Base-by-base conservation (phyloP, 2,888 invertebrate genomes). In the Leucozona laternaria region DNA sequence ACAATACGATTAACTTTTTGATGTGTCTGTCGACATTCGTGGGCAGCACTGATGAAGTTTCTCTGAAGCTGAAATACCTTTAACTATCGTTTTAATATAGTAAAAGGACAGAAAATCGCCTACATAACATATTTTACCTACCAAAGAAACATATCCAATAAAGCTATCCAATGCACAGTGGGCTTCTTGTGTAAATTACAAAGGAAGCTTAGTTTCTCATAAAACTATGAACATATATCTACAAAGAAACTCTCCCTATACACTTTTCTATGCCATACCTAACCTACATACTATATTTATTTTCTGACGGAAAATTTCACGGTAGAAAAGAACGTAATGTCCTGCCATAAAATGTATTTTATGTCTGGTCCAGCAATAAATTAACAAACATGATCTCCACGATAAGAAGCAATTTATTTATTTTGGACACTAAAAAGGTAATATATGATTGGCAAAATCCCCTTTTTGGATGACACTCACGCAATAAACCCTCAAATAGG, bases 381-480 rank as follows among this genome's bases (percentile, higher is more conserved):
- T 66, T 34, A 34, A 66, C 48, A 50, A 43, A 50, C 66, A 66
- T 50, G 50, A 66, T 66, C 66, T 66, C 45, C 4, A 66, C 66
- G 48, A 66, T 50, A 66, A 66, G 66, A 66, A 66, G 48, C 50
- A 50, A 50, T 50, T 66, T 66, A 66, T 66, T 66, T 50, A 66
- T 50, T 50, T 50, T 50, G 48, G 66, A 66, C 66, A 66, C 66
- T 66, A 50, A 66, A 66, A 66, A 66, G 66, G 66, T 50, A 50
- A 66, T 66, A 66, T 66, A 66, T 66, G 66, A 66, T 66, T 66
- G 66, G 66, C 34, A 50, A 66, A 66, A 66, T 50, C 50, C 66
- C 50, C 31, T 66, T 66, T 50, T 34, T 11, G 22, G 50, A 50
- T 50, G 66, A 50, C 66, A 66, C 22, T 66, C 31, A 50, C 66